A percentile compares a stretch with the other conserved stretches of the same genome.
Conservation (phyloP, 2,888 invertebrate species). For the Palloptera scutellata region DNA sequence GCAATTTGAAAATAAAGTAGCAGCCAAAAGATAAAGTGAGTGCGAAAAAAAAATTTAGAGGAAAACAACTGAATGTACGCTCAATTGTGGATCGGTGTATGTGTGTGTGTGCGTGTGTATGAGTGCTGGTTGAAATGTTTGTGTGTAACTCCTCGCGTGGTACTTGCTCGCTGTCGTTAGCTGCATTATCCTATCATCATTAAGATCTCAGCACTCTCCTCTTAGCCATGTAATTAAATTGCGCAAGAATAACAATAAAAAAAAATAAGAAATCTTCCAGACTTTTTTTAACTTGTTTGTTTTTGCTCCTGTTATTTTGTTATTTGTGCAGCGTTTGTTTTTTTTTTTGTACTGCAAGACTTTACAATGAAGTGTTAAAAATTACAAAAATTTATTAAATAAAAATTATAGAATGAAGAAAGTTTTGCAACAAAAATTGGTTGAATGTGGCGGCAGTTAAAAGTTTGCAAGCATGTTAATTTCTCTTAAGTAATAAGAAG, state of each 20-base stretch:
- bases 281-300: too few species aligned
- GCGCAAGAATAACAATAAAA: not conserved
- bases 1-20: not conserved
- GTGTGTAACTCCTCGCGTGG: too few species aligned
- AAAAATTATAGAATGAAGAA: not conserved
- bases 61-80: too few species aligned
- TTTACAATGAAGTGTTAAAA: not conserved
- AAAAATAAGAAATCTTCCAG: too few species aligned
- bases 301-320: too few species aligned
- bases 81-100: too few species aligned
- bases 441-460: conserved; percentile 7
- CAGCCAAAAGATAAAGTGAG: too few species aligned
- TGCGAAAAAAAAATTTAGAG: too few species aligned
- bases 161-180: not conserved
- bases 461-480: conserved; percentile 2
- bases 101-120: too few species aligned
- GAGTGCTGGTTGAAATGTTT: too few species aligned
- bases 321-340: not conserved
- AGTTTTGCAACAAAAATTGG: not conserved
- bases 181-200: not conserved
- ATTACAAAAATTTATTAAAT: not conserved
- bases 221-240: not conserved
- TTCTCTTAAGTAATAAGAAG: not conserved
- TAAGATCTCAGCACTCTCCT: not conserved
- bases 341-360: not conserved